Percentiles rank a stretch among this genome's conserved stretches.
Evolutionary conservation across 2,797 vertebrate species (phyloP).

Genomic region (Sebastes steindachneri): DNA sequence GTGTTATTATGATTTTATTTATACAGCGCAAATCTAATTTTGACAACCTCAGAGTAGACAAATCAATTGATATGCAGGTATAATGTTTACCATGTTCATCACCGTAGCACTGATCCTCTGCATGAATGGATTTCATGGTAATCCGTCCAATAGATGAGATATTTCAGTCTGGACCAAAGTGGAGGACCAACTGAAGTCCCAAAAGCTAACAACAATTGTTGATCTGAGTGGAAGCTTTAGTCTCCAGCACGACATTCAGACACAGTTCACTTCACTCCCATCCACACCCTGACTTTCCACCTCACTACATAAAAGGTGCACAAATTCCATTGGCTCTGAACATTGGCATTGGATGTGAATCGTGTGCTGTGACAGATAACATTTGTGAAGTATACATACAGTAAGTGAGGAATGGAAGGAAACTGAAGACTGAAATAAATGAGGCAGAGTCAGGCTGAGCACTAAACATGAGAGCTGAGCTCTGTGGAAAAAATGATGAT

Average conservation of each 20-base stretch:
- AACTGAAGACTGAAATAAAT: background rate
- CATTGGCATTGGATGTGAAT: background rate
- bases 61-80: no score
- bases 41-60: no score
- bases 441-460: background rate
- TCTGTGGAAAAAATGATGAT: conserved; percentile 2
- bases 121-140: no score
- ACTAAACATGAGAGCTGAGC: background rate
- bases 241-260: background rate
- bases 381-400: background rate
- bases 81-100: no score
- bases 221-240: background rate
- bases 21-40: no score
- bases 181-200: background rate
- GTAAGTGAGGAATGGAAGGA: background rate
- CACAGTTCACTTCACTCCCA: background rate
- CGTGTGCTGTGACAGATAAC: background rate
- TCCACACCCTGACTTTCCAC: background rate
- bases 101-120: no score
- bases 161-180: background rate
- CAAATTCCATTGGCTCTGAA: background rate
- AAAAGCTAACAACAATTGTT: background rate
- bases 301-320: background rate
- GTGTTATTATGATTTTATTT: no score
- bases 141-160: no score